phyloP scores from a whole-genome alignment of 2,888 invertebrate species.

The Emmelina monodactyla region DNA sequence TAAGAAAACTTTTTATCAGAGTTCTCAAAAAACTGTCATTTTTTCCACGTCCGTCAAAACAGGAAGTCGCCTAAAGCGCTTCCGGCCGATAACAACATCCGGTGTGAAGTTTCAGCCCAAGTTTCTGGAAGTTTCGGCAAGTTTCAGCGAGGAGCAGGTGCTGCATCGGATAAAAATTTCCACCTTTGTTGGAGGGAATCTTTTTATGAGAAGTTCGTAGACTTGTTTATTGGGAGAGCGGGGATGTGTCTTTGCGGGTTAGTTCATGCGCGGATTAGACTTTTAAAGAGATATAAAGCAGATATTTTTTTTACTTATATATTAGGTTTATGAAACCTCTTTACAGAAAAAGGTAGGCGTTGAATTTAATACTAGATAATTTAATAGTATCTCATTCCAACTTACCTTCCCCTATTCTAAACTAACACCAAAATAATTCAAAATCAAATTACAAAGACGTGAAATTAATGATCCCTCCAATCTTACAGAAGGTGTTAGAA shows the following conservation, averaged over 20 bases:
- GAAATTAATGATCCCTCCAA: not conserved
- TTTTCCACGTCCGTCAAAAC: slow-evolving; percentile 54
- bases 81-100: slow-evolving; percentile 67
- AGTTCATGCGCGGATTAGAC: not conserved
- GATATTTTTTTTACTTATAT: no score
- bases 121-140: slow-evolving; percentile 33
- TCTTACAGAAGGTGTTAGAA: not conserved
- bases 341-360: no score
- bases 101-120: slow-evolving; percentile 32
- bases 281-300: no score
- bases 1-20: slow-evolving; percentile 15
- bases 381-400: no score
- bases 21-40: slow-evolving; percentile 17
- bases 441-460: not conserved
- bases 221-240: slow-evolving; percentile 15
- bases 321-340: no score
- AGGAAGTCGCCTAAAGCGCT: slow-evolving; percentile 63
- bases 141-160: slow-evolving; percentile 45
- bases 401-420: no score
- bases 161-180: slow-evolving; percentile 52
- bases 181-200: slow-evolving; percentile 36
- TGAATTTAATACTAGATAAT: no score
- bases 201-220: slow-evolving; percentile 34
- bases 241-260: not conserved
- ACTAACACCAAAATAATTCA: no score